A percentile compares a stretch with the other conserved stretches of the same genome.
Evolutionary conservation across 2,797 vertebrate species (phyloP).

Genomic region (Paedocypris micromegethes): DNA sequence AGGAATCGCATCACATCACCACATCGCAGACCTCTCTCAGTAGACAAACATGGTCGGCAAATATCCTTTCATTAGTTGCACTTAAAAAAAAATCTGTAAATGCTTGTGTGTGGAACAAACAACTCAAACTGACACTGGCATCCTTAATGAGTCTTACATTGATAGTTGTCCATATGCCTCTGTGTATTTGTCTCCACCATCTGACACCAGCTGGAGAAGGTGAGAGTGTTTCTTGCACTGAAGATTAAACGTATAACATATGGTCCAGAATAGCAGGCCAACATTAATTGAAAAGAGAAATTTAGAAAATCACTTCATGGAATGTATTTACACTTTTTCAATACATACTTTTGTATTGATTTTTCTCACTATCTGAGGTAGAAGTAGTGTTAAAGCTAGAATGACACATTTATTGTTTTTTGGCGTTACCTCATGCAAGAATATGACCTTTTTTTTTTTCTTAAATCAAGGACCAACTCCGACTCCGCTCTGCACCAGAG

Average conservation of each 20-base stretch:
- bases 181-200: slow-evolving; percentile 93
- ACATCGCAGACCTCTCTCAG: slow-evolving; percentile 87
- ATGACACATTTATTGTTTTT: too few relatives aligned
- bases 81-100: too few relatives aligned
- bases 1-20: slow-evolving; percentile 90
- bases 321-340: too few relatives aligned
- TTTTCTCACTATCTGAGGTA: too few relatives aligned
- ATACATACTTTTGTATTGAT: too few relatives aligned
- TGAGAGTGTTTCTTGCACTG: slow-evolving; percentile 57
- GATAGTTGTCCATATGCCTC: slow-evolving; percentile 98
- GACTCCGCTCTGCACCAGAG: slow-evolving; percentile 98
- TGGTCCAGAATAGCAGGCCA: not conserved
- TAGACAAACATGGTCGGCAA: slow-evolving; percentile 95
- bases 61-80: slow-evolving; percentile 71
- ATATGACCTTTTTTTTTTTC: slow-evolving; percentile 3
- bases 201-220: slow-evolving; percentile 98
- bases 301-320: too few relatives aligned
- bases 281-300: too few relatives aligned
- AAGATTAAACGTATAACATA: slow-evolving; percentile 5
- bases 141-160: slow-evolving; percentile 74
- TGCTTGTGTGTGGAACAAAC: too few relatives aligned
- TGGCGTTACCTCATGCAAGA: not conserved
- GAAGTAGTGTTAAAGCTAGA: too few relatives aligned
- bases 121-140: too few relatives aligned
- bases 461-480: slow-evolving; percentile 84